phyloP scores from a whole-genome alignment of 2,113 vertebrate genomes.

The Lichenostomus cassidix region DNA sequence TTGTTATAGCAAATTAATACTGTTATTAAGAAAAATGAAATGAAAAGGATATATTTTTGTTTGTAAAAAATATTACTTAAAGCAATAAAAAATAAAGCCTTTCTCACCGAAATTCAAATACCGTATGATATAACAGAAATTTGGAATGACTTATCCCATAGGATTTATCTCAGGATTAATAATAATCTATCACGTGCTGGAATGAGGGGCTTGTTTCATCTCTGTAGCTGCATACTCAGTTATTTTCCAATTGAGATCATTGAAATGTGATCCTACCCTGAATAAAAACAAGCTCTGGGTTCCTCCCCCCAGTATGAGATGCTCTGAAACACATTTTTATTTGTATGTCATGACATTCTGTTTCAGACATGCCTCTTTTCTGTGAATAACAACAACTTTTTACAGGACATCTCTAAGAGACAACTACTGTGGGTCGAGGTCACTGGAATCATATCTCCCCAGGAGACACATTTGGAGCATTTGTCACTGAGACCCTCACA shows the following conservation, averaged over 20 bases:
- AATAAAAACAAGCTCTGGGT: not conserved
- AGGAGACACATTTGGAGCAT: not conserved
- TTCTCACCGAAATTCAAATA: not conserved
- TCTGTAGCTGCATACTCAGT: not conserved
- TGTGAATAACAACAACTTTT: not conserved
- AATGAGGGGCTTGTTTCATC: not conserved
- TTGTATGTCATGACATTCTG: not conserved
- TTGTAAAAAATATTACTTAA: not conserved
- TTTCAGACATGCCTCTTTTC: not conserved
- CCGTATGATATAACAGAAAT: not conserved
- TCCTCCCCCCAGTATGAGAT: not conserved
- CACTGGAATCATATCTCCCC: not conserved
- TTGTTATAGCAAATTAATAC: not conserved
- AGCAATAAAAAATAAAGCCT: not conserved
- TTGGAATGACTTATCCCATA: not conserved
- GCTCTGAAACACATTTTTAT: not conserved
- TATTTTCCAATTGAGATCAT: not conserved
- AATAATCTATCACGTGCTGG: not conserved
- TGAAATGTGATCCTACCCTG: not conserved
- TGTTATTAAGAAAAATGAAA: not conserved
- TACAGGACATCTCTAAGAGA: not conserved
- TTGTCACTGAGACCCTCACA: not conserved
- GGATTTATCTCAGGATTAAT: not conserved
- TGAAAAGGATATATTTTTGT: fast-evolving
- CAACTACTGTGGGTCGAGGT: not conserved